Evolutionary conservation across 2,888 invertebrate species (phyloP), one percentile per base, ranked within the genome.

Genomic region (Drosophila mayaguana): DNA sequence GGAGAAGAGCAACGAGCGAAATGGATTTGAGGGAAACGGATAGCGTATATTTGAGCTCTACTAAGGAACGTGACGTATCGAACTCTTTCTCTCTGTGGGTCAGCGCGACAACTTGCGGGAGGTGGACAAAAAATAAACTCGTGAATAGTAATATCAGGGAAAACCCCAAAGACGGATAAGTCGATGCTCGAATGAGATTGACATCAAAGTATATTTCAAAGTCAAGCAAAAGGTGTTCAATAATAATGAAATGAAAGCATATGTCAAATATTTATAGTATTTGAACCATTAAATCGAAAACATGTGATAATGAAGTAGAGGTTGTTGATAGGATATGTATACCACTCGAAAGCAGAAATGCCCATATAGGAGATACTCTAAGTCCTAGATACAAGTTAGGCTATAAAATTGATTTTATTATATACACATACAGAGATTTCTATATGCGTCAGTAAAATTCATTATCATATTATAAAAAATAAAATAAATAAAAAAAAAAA

Each of bases 1-100:
- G 18, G 32, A 45, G 22, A 57, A 40, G 20, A 51, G 46, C 56
- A 16, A 40, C 20, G 43, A 46, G n/a, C 9, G 51, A 61, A 32
- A 60, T 51, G 57, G 63, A 42, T 70, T 80, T 87, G 84, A 84
- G 84, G 80, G 68, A 78, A 87, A 82, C 80, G 87, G 87, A 83
- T 84, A 83, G 64, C 69, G 51, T 25, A 54, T 67, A 71, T 72
- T 78, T 63, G 51, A 61, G 55, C 46, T 65, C 50, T 56, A 20
- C 51, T 64, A 45, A 18, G 53, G 42, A 80, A 87, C 76, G 80
- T 81, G 80, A 78, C 63, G 63, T 7, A 55, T 32, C 51, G 22
- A 59, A 66, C 61, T 51, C 32, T 45, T 50, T 60, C 38, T 20
- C 48, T 70, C 74, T 80, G 59, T 83, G 80, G 87, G 87, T 83